Base-by-base conservation (phyloP, 2,888 invertebrate species). In the Conops quadrifasciatus region DNA sequence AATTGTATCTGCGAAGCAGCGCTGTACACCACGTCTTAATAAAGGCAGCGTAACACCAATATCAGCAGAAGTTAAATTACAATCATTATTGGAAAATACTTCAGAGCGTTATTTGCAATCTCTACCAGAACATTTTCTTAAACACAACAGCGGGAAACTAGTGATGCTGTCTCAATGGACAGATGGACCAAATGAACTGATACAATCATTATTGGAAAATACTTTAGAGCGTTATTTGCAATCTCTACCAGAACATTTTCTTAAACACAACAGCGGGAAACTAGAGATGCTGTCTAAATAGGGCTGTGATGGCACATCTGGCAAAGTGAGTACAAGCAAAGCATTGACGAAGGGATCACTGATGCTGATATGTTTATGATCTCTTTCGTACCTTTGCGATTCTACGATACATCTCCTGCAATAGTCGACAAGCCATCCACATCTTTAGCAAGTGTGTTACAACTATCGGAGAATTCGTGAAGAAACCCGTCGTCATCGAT, bases 61-160 rank as follows among this genome's bases (percentile, higher is more conserved):
- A 53, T 53, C 53, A 53, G 53, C 53, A 53, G 53, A 53, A 53
- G 15, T 21, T 9, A 53, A 53, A 53, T 53, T 53, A 53, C 21
- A 53, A 53, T n/a, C 53, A 21, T 53, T 53, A n/a, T 53, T 21
- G 21, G 21, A n/a, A 16, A 13, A 53, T 2, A 53, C 53, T 53
- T 19, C 49, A 49, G 5, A 49, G 49, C 49, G 49, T 49, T 16
- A 16, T 49, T 49, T 49, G 16, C 5, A 49, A 2, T 16, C 19
- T 9, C 19, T 53, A 49, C 21, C 19, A n/a, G 21, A 53, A n/a
- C 2, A 53, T 53, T 19, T 53, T 53, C 21, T 53, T 53, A 53
- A 19, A 21, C 53, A 53, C 19, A 5, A n/a, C 53, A 53, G 53
- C 53, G 53, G 53, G 21, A 53, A 53, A 53, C 53, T 53, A 53